phyloP scores from a whole-genome alignment of 2,113 vertebrate species.

The Hydropotes inermis region DNA sequence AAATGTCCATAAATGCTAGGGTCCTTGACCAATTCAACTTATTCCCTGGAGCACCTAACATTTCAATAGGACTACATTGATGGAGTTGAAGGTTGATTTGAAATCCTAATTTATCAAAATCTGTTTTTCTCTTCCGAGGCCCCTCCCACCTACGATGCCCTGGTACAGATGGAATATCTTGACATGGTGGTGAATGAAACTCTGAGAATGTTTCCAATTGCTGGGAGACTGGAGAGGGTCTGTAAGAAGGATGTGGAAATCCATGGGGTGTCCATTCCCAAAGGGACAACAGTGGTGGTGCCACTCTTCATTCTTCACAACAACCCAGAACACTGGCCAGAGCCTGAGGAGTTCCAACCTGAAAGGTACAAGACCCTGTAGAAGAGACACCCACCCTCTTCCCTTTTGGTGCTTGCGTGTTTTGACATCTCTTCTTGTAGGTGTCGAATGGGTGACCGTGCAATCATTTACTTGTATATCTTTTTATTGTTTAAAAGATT shows the following conservation, averaged over 20 bases:
- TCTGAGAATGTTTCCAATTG: slow-evolving; percentile 81
- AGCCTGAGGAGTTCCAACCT: slow-evolving; percentile 87
- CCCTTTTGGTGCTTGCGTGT: neutral
- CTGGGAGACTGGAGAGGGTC: slow-evolving; percentile 80
- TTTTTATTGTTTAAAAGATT: neutral
- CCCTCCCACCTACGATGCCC: slow-evolving; percentile 73
- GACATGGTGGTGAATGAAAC: slow-evolving; percentile 87
- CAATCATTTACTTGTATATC: neutral
- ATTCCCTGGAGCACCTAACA: neutral
- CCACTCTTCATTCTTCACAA: slow-evolving; percentile 81
- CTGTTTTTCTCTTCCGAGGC: slow-evolving; percentile 64
- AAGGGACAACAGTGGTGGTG: slow-evolving; percentile 78
- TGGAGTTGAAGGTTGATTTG: neutral
- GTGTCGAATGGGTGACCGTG: neutral
- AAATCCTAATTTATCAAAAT: neutral
- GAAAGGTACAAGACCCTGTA: slow-evolving; percentile 84
- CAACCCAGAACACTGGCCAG: slow-evolving; percentile 80
- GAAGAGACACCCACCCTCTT: neutral
- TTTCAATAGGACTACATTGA: neutral
- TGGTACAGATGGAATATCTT: slow-evolving; percentile 89
- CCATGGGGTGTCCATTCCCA: slow-evolving; percentile 83
- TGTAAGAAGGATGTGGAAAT: slow-evolving; percentile 87
- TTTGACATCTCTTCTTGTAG: neutral
- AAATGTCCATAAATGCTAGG: neutral
- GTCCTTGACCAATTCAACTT: too few relatives aligned